Evolutionary conservation across 2,113 vertebrate genomes (phyloP).

Genomic region (Mola mola): DNA sequence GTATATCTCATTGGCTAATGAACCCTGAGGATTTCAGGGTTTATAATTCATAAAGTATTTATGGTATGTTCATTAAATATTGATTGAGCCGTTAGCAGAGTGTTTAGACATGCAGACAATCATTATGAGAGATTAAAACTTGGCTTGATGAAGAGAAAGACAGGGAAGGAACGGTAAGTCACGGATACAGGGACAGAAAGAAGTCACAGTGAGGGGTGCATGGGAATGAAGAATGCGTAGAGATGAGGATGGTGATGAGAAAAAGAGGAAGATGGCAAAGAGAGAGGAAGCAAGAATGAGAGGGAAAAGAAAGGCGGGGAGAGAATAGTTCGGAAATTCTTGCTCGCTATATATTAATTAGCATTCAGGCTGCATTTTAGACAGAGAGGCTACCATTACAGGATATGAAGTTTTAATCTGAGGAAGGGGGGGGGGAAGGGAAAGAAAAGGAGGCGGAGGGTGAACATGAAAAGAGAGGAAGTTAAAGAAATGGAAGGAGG

Average conservation of each 20-base stretch:
- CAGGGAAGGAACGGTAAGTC: slow-evolving; percentile 22
- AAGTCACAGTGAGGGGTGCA: slow-evolving; percentile 21
- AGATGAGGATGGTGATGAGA: slow-evolving; percentile 1
- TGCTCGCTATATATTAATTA: slow-evolving; percentile 72
- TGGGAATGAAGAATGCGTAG: slow-evolving; percentile 29
- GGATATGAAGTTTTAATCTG: slow-evolving; percentile 67
- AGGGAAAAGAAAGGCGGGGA: background rate
- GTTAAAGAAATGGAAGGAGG: slow-evolving; percentile 31
- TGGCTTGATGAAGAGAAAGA: slow-evolving; percentile 44
- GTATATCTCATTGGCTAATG: slow-evolving; percentile 69
- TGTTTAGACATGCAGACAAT: slow-evolving; percentile 72
- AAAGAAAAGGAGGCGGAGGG: slow-evolving; percentile 15
- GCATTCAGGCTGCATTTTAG: slow-evolving; percentile 69
- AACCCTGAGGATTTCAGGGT: slow-evolving; percentile 68
- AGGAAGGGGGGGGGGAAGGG: slow-evolving; percentile 32
- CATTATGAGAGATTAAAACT: slow-evolving; percentile 64
- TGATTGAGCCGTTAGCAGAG: slow-evolving; percentile 72
- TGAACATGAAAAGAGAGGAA: slow-evolving; percentile 41
- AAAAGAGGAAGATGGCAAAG: slow-evolving; percentile 5
- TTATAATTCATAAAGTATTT: slow-evolving; percentile 76
- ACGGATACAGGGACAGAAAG: slow-evolving; percentile 4
- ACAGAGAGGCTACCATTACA: slow-evolving; percentile 59
- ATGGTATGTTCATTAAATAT: slow-evolving; percentile 77
- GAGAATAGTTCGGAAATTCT: slow-evolving; percentile 12
- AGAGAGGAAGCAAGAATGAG: background rate